Percentiles rank a stretch among this genome's conserved stretches.
These are phyloP conservation scores for Griposia aprilina DNA, from an alignment of 2,888 invertebrate species.

Conservation along the genomic window DNA sequence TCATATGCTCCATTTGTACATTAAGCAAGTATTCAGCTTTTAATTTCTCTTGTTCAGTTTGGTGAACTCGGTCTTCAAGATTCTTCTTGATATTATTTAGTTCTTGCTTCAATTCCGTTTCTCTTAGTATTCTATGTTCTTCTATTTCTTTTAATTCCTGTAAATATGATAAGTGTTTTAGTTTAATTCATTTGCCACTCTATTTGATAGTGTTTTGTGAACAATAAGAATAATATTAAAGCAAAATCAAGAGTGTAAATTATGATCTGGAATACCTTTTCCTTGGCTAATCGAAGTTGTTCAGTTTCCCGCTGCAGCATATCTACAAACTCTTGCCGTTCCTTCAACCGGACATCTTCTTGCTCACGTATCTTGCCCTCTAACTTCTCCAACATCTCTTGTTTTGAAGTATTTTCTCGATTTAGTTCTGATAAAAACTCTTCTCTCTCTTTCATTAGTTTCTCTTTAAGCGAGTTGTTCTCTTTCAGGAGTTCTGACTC, in stretches of 20 bases:
- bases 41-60: slow-evolving; percentile 83
- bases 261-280: slow-evolving; percentile 77
- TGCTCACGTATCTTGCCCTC: slow-evolving; percentile 87
- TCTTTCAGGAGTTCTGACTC: slow-evolving; percentile 85
- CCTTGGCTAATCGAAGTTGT: slow-evolving; percentile 83
- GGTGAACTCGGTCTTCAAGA: slow-evolving; percentile 81
- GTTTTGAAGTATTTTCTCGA: slow-evolving; percentile 88
- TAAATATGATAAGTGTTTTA: not conserved
- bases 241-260: not conserved
- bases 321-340: slow-evolving; percentile 82
- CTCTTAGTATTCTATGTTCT: slow-evolving; percentile 80
- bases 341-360: slow-evolving; percentile 84
- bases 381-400: slow-evolving; percentile 87
- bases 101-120: slow-evolving; percentile 82
- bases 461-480: slow-evolving; percentile 86
- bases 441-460: slow-evolving; percentile 86
- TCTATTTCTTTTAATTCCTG: slow-evolving; percentile 83
- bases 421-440: slow-evolving; percentile 87
- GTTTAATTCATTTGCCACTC: not conserved
- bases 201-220: not conserved
- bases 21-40: slow-evolving; percentile 80
- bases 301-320: slow-evolving; percentile 83
- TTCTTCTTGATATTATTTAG: slow-evolving; percentile 81
- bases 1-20: slow-evolving; percentile 81
- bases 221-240: not conserved